These are phyloP conservation scores for Aeoliscus strigatus DNA, from an alignment of 2,797 vertebrate species.

Conservation along the genomic window DNA sequence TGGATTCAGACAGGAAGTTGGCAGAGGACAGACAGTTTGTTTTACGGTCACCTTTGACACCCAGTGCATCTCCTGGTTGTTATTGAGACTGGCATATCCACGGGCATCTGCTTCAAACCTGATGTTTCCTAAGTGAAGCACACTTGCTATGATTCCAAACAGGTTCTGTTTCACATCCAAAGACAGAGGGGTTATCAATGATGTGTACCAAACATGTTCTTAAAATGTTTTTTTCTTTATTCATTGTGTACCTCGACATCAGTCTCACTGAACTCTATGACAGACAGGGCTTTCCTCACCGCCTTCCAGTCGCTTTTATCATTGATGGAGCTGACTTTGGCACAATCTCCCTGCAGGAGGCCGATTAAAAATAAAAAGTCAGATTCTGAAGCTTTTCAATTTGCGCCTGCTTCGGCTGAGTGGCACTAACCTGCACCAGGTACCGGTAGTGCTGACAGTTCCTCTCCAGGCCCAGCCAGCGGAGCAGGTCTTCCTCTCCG, in stretches of 20 bases:
- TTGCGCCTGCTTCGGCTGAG: neutral
- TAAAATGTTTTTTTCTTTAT: too few species aligned
- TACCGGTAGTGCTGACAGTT: slow-evolving; percentile 83
- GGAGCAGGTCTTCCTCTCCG: slow-evolving; percentile 83
- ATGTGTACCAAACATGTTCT: neutral
- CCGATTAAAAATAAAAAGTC: neutral
- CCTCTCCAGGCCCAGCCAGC: slow-evolving; percentile 85
- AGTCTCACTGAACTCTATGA: slow-evolving; percentile 83
- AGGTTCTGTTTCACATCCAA: slow-evolving; percentile 71
- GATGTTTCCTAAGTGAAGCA: slow-evolving; percentile 91
- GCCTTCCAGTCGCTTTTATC: slow-evolving; percentile 89
- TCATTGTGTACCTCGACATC: slow-evolving; percentile 84
- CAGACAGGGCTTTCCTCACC: slow-evolving; percentile 83
- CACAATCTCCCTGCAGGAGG: slow-evolving; percentile 80
- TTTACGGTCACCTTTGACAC: slow-evolving; percentile 82
- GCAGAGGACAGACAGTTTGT: neutral
- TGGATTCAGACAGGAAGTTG: neutral
- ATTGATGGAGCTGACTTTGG: slow-evolving; percentile 88
- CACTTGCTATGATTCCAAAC: slow-evolving; percentile 87
- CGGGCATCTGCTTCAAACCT: slow-evolving; percentile 78
- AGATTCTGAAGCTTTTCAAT: neutral
- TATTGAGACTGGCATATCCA: slow-evolving; percentile 79
- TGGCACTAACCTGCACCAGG: slow-evolving; percentile 80
- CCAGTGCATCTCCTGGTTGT: slow-evolving; percentile 83
- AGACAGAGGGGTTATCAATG: neutral